A percentile compares a stretch with the other conserved stretches of the same genome.
phyloP scores from a whole-genome alignment of 1,140 invertebrate species.

The Teleopsis dalmanni region DNA sequence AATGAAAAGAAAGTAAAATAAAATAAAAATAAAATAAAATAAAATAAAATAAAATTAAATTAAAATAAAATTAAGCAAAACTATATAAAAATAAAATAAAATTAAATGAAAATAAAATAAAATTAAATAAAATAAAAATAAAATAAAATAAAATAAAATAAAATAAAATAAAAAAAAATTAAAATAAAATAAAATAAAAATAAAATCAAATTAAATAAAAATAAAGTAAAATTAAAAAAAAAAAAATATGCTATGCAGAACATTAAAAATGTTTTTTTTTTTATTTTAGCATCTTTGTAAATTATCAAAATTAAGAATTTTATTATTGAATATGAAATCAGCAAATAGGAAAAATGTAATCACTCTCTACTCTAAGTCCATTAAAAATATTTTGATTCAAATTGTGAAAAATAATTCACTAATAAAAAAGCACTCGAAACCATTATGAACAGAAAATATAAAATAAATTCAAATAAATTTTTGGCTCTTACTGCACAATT shows the following conservation, averaged over 20 bases:
- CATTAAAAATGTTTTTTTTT: not conserved
- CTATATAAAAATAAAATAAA: not conserved
- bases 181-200: not conserved
- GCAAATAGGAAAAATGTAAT: too few relatives aligned
- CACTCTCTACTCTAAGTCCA: too few relatives aligned
- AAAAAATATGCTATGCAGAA: not conserved
- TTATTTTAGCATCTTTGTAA: too few relatives aligned
- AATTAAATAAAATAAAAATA: not conserved
- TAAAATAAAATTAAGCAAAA: not conserved
- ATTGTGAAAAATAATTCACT: too few relatives aligned
- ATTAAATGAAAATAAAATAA: not conserved
- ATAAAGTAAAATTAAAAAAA: not conserved
- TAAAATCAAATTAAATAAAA: not conserved
- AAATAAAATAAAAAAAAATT: not conserved
- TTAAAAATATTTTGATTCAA: too few relatives aligned
- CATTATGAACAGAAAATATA: too few relatives aligned
- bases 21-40: not conserved
- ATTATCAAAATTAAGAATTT: too few relatives aligned
- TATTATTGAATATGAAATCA: too few relatives aligned
- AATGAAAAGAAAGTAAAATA: not conserved
- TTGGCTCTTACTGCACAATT: too few relatives aligned
- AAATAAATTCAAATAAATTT: too few relatives aligned
- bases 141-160: not conserved
- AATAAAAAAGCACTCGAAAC: too few relatives aligned
- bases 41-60: not conserved